phyloP scores from a whole-genome alignment of 2,113 vertebrate species.

The Atrichornis clamosus region DNA sequence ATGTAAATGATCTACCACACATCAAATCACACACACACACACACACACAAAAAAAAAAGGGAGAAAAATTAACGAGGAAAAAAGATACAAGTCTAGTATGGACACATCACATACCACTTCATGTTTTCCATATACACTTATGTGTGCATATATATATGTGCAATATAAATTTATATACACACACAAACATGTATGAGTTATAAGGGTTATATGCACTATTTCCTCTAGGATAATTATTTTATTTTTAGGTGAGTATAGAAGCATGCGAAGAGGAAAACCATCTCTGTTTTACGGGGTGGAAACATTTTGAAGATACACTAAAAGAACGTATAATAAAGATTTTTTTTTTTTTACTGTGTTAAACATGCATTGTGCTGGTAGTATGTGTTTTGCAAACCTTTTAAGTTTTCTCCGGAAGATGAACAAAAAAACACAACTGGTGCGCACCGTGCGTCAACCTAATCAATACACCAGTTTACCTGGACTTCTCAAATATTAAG shows the following conservation, averaged over 20 bases:
- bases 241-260: background rate
- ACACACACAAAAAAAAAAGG: background rate
- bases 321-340: conserved; percentile 26
- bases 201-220: background rate
- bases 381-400: conserved; percentile 30
- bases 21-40: background rate
- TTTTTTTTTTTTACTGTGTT: conserved; percentile 19
- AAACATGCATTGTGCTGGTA: conserved; percentile 39
- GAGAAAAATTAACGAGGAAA: background rate
- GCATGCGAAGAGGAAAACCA: background rate
- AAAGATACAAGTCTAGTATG: background rate
- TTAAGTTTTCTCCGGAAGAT: conserved; percentile 55
- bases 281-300: background rate
- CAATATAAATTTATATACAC: background rate
- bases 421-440: conserved; percentile 41
- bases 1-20: background rate
- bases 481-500: conserved; percentile 45
- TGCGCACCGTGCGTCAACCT: conserved; percentile 1
- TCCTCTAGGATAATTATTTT: background rate
- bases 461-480: background rate
- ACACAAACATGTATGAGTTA: background rate
- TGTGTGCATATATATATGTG: too few species aligned
- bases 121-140: background rate
- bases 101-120: background rate
- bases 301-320: background rate